Evolutionary conservation across 2,888 invertebrate genomes (phyloP), one percentile per base, ranked within the genome.

Genomic region (Arenicola marina): DNA sequence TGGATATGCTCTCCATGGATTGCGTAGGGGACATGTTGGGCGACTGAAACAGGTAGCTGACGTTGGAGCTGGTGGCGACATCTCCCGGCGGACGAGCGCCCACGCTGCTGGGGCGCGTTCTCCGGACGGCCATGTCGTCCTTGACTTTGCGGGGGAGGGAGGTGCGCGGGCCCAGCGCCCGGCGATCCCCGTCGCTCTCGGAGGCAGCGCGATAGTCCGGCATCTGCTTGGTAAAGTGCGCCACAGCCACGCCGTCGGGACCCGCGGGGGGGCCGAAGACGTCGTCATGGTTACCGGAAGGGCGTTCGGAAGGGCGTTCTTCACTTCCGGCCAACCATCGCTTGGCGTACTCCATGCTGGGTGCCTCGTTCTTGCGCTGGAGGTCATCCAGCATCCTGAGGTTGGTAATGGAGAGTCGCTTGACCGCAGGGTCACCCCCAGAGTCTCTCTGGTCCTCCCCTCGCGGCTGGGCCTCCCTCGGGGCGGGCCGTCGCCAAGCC

Each of bases 291-390:
- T 18, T 18, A 31, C 31, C 31, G 21, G 24, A 4, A 4, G 15
- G 11, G 31, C 18, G 18, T 11, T 28, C 15, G 26, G 54, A 21
- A 11, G 56, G 43, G 43, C 56, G 18, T 24, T 4, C 29, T 21
- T 15, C 3, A 31, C 59, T 59, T n/a, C n/a, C 43, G n/a, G 32
- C 55, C 11, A 70, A 29, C 70, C 70, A 70, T 21, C 59, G 46
- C 26, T 69, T 66, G 31, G 70, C 58, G 43, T 70, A 70, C 11
- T 70, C 68, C n/a, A 66, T 31, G n/a, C 62, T 60, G 15, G 67
- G 63, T 28, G 43, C 45, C n/a, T 61, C 58, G 11, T 38, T 44
- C 32, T 48, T 62, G 32, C 57, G 53, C 29, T 63, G 62, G 11
- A 63, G 32, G 21, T 68, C 65, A 33, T 69, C 65, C 4, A 69